Base-by-base conservation (phyloP, 2,797 vertebrate species). In the Eulemur albifrons region DNA sequence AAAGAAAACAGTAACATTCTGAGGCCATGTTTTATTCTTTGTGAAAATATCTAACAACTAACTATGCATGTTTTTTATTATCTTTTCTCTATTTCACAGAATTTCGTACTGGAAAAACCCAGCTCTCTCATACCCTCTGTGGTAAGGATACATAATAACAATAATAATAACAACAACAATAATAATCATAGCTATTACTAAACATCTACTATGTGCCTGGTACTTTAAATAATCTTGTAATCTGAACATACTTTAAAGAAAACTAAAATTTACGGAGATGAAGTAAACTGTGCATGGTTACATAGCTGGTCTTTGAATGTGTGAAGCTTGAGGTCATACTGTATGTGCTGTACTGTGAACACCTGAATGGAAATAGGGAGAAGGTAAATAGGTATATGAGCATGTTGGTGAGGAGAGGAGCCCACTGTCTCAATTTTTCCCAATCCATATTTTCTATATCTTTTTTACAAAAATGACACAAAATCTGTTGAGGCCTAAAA, bases 31-130 rank as follows among this genome's bases (percentile, higher is more conserved):
- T 52, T 86, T 61, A 88, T 86, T 94, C 57, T 84, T 91, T 77
- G 87, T 95, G 61, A 89, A 96, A 95, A 84, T 95, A 65, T 85
- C 54, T 93, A 76, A 83, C 82, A 87, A n/a, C 52, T 88, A 2
- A n/a, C 52, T 88, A 2, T 82, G 45, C 18, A 40, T 57, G 23
- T 80, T 52, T 96, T 83, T 70, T 10, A 77, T 40, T 15, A 79
- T 10, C 18, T 92, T 90, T 90, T 84, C 65, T 95, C 32, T 96
- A 72, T 98, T 98, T 93, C 63, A 95, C 97, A 99, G 99, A 99
- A 98, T 99, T 99, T 96, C 99, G 99, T 97, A 99, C 99, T 70
- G 99, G 99, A 90, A 99, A 99, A 99, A 99, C 99, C 23, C 99
- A 99, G 97, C 99, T 99, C 27, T 99, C 99, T 92, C 99, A 99